phyloP scores from a whole-genome alignment of 2,888 invertebrate species.

The Leucoptera coffeella region DNA sequence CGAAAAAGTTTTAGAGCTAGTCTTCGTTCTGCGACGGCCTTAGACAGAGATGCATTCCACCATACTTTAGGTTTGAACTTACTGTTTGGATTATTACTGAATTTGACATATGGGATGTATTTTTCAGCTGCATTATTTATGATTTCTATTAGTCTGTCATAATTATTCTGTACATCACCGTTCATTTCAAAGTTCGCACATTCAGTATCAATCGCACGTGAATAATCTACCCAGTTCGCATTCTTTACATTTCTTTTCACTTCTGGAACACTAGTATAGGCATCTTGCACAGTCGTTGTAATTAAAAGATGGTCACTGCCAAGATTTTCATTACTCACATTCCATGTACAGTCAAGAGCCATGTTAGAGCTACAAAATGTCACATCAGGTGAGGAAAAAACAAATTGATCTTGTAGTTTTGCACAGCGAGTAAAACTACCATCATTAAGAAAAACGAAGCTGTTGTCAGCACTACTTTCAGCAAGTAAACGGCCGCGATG shows the following conservation, averaged over 20 bases:
- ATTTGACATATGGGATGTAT: constrained; percentile 5
- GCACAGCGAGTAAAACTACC: constrained; percentile 6
- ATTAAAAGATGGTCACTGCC: constrained; percentile 8
- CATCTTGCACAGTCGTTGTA: constrained; percentile 1
- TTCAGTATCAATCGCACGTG: neutral
- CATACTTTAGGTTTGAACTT: no score
- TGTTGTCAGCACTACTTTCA: constrained; percentile 5
- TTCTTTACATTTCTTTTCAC: constrained; percentile 3
- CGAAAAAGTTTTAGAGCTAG: constrained; percentile 4
- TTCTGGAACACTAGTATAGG: neutral
- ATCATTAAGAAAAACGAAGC: constrained; percentile 7
- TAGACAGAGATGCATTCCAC: constrained; percentile 7
- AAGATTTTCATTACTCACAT: constrained; percentile 6
- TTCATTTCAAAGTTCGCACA: neutral
- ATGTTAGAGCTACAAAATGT: constrained; percentile 6
- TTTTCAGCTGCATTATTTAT: constrained; percentile 4
- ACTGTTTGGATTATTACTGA: constrained; percentile 7
- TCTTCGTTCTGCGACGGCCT: constrained; percentile 4
- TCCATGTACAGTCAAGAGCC: constrained; percentile 6
- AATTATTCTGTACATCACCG: constrained; percentile 1
- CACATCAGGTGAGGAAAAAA: constrained; percentile 8
- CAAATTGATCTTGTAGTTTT: constrained; percentile 5
- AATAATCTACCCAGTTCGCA: constrained; percentile 2
- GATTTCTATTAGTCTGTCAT: constrained; percentile 1
- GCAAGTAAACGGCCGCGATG: constrained; percentile 7